Evolutionary conservation across 2,797 vertebrate species (phyloP).

Genomic region (Pseudocheirus occidentalis): DNA sequence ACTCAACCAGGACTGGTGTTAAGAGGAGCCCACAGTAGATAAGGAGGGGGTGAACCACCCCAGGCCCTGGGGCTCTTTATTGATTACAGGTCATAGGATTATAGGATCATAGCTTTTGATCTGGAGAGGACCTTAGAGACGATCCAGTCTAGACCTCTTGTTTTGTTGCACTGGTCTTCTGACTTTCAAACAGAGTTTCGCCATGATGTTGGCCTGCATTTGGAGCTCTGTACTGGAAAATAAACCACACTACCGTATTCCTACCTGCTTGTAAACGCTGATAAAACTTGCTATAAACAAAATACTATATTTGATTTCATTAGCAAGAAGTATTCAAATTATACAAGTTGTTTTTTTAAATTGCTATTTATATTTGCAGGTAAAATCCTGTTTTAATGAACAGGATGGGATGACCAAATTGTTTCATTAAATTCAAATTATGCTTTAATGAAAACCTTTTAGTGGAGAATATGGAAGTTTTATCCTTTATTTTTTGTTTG

Average conservation of each 20-base stretch:
- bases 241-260: conserved; percentile 61
- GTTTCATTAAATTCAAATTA: conserved; percentile 63
- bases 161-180: neutral
- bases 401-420: conserved; percentile 45
- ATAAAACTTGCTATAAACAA: conserved; percentile 70
- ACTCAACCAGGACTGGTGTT: neutral
- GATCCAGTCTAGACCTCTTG: neutral
- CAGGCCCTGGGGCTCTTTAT: neutral
- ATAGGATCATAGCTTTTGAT: neutral
- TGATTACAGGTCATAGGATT: neutral
- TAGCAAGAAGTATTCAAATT: conserved; percentile 59
- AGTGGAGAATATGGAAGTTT: conserved; percentile 26
- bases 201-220: neutral
- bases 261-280: conserved; percentile 72
- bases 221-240: conserved; percentile 75
- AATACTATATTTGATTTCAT: conserved; percentile 61
- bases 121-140: neutral
- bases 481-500: neutral
- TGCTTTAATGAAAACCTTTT: conserved; percentile 42
- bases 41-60: neutral
- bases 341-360: conserved; percentile 50
- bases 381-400: conserved; percentile 59
- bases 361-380: conserved; percentile 42
- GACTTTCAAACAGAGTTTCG: neutral
- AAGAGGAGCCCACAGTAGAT: neutral